Conservation (phyloP, 1,140 invertebrate genomes). For the Mycetomoellerius zeteki region DNA sequence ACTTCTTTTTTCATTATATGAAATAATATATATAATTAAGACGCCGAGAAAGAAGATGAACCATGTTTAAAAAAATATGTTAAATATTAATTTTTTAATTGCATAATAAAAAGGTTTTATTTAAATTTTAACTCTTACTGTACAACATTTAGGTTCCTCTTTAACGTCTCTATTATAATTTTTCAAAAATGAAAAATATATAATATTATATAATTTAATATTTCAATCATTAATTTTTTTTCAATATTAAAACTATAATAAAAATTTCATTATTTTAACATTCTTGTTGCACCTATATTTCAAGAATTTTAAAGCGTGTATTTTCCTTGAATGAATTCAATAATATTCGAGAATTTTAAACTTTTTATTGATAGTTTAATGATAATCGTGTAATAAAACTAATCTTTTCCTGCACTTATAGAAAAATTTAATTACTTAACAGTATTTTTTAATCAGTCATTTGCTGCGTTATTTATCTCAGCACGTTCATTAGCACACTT, state of each 20-base stretch:
- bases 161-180: neutral
- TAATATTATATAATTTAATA: neutral
- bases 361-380: neutral
- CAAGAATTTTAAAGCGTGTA: neutral
- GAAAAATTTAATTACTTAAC: constrained; percentile 6
- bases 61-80: neutral
- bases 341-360: neutral
- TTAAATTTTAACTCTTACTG: neutral
- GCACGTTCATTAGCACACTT: constrained; percentile 25
- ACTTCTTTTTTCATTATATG: neutral
- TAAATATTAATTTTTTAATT: too few relatives aligned
- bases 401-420: neutral
- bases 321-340: neutral
- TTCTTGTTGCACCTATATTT: neutral
- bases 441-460: constrained; percentile 3
- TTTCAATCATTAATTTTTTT: neutral
- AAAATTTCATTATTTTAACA: neutral
- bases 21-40: neutral
- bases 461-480: neutral
- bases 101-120: neutral
- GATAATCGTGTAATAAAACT: neutral
- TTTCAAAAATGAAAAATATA: neutral
- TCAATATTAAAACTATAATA: neutral
- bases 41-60: neutral
- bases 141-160: neutral